Conservation (phyloP, 2,113 vertebrate species). For the Antennarius striatus region DNA sequence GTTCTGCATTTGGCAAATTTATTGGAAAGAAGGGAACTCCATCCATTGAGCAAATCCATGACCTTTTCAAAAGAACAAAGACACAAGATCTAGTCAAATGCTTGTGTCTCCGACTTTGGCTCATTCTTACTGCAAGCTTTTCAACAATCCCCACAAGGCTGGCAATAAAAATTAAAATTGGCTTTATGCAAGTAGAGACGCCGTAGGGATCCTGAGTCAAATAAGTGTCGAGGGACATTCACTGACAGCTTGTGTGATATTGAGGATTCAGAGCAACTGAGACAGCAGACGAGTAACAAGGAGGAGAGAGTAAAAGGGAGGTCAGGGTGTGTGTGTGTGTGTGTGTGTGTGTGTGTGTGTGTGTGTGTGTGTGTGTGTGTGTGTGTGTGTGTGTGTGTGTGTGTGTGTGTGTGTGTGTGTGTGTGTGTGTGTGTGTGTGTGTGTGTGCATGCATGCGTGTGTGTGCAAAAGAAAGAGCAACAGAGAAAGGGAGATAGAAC, state of each 20-base stretch:
- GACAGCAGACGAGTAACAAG: constrained; percentile 28
- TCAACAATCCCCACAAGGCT: constrained; percentile 23
- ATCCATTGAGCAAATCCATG: background rate
- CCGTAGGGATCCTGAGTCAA: constrained; percentile 53
- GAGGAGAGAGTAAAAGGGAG: background rate
- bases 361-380: too few relatives aligned
- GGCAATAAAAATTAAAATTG: constrained; percentile 62
- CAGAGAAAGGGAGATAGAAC: constrained; percentile 6
- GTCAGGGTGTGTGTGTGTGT: too few relatives aligned
- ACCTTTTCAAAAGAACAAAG: background rate
- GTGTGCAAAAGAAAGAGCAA: constrained; percentile 14
- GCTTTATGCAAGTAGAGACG: constrained; percentile 62
- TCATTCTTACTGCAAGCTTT: constrained; percentile 38
- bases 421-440: too few relatives aligned
- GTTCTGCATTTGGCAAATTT: constrained; percentile 5
- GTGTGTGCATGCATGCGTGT: too few relatives aligned
- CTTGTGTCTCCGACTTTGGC: constrained; percentile 37
- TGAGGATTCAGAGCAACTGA: constrained; percentile 60
- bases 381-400: too few relatives aligned
- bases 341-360: too few relatives aligned
- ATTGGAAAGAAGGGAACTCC: background rate
- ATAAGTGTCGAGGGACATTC: constrained; percentile 61
- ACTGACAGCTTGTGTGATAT: constrained; percentile 66
- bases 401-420: too few relatives aligned
- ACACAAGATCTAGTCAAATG: constrained; percentile 7